Conservation (phyloP, 2,797 vertebrate genomes). For the Pipistrellus pipistrellus region DNA sequence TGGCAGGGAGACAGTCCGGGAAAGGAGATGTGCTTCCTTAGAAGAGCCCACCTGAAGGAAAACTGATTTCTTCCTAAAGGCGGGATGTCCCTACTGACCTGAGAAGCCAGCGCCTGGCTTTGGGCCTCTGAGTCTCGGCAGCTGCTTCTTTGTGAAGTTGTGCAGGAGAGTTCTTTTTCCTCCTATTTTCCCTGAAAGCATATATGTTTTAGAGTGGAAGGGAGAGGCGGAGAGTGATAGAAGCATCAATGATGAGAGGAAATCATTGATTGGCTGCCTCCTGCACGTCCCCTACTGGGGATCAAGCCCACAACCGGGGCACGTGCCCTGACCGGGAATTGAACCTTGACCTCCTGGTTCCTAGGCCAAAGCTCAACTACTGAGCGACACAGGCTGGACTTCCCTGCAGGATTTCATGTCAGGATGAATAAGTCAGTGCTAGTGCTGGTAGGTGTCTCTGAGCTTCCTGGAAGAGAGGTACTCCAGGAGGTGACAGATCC, state of each 20-base stretch:
- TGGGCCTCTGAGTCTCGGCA: background rate
- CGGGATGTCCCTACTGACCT: background rate
- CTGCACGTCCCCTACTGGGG: no score
- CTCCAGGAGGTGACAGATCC: conserved; percentile 82
- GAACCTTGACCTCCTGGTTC: no score
- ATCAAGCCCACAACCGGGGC: no score
- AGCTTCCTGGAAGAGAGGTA: conserved; percentile 82
- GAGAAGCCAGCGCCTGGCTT: conserved; percentile 8
- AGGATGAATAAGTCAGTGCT: conserved; percentile 82
- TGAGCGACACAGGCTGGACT: background rate
- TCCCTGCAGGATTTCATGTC: conserved; percentile 68
- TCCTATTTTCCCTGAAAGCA: conserved; percentile 29
- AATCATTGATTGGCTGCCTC: no score
- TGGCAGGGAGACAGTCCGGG: background rate
- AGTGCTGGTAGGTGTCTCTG: conserved; percentile 78
- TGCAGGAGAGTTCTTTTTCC: background rate
- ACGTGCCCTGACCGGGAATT: no score
- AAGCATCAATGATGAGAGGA: no score
- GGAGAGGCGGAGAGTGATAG: no score
- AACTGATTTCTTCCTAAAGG: background rate
- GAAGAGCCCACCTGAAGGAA: background rate
- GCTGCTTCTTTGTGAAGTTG: background rate
- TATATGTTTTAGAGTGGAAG: no score
- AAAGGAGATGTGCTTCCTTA: conserved; percentile 54
- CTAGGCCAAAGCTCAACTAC: no score